Base-by-base conservation (phyloP, 1,140 invertebrate species). In the Drosophila bifasciata region DNA sequence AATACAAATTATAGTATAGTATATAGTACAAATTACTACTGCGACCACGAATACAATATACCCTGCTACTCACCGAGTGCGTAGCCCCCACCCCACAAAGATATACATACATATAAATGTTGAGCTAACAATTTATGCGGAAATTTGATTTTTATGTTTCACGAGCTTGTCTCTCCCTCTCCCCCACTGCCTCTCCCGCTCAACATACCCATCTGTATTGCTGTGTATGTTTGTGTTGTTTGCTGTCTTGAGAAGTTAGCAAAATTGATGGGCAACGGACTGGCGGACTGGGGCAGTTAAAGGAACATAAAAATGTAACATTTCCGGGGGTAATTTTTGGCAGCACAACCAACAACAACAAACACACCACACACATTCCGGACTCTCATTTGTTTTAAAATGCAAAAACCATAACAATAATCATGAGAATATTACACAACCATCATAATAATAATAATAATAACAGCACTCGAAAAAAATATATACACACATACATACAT, bases 91-190 rank as follows among this genome's bases (percentile, higher is more conserved):
- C n/a, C n/a, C 23, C 16, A 25, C 39, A 41, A 19, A 41, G 43
- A 45, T 50, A 73, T 58, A 23, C 21, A 23, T 50, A 72, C 58
- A 62, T 66, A 72, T 71, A 76, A 68, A 64, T 73, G 56, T 85
- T 84, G 58, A 85, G 80, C 60, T 52, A 69, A 69, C 61, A 85
- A 85, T 84, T 84, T 85, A 84, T 80, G 81, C 56, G 76, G 58
- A 84, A 80, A 84, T 84, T 84, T 80, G 72, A 80, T 73, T 86
- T 84, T 86, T 80, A 84, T 84, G 80, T 72, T 75, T 53, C 48
- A 43, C 15, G 61, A 72, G 52, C 49, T 53, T 52, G 19, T 60
- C 36, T 40, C 36, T n/a, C 59, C 36, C 19, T 1, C 39, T 8
- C 21, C 19, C 17, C n/a, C 6, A n/a, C n/a, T 21, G 13, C 13